These are phyloP conservation scores for Dendrocincla fuliginosa DNA, from an alignment of 2,797 vertebrate species.

Conservation along the genomic window DNA sequence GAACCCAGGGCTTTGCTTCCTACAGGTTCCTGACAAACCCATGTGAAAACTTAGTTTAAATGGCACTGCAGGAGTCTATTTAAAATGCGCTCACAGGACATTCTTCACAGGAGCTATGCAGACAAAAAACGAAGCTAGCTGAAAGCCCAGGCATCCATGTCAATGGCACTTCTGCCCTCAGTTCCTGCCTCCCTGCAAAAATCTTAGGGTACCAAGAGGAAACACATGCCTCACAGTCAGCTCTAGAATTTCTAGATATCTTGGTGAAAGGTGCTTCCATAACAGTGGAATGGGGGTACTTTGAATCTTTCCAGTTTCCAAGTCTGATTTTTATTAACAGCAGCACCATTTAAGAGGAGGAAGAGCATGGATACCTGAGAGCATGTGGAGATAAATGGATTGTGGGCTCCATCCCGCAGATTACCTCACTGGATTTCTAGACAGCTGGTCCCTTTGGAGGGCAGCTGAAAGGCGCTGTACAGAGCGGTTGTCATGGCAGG, in stretches of 20 bases:
- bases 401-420: not conserved
- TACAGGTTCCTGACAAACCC: not conserved
- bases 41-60: not conserved
- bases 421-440: not conserved
- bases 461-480: not conserved
- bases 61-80: not conserved
- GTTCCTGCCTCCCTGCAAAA: not conserved
- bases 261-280: not conserved
- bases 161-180: not conserved
- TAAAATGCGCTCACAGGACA: not conserved
- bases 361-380: not conserved
- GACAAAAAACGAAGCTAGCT: not conserved
- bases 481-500: not conserved
- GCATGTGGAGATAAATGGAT: not conserved
- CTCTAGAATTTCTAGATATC: not conserved
- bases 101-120: not conserved
- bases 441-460: not conserved
- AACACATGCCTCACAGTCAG: not conserved
- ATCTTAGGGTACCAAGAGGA: not conserved
- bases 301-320: not conserved
- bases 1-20: not conserved
- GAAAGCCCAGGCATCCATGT: not conserved
- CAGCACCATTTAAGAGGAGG: not conserved
- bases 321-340: not conserved
- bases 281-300: not conserved